These are phyloP conservation scores for Morone chrysops DNA, from an alignment of 2,113 vertebrate species.

Conservation along the genomic window DNA sequence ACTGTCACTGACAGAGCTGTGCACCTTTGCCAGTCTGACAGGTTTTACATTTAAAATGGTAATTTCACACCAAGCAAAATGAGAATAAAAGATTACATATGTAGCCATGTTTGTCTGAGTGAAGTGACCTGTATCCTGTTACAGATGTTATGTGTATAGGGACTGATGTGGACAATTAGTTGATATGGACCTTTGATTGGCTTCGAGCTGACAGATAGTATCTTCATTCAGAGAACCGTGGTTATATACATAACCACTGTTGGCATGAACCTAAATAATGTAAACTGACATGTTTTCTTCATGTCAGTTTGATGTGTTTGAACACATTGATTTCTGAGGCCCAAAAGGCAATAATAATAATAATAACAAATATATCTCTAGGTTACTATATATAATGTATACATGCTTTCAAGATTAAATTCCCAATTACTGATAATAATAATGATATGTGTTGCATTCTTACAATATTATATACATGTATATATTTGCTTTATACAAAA, in stretches of 20 bases:
- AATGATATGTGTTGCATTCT: too few relatives aligned
- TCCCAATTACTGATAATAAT: too few relatives aligned
- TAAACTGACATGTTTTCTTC: neutral
- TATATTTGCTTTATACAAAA: too few relatives aligned
- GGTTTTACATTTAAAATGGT: constrained; percentile 60
- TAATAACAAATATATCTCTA: too few relatives aligned
- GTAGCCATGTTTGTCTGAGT: neutral
- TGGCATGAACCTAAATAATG: neutral
- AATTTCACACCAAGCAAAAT: constrained; percentile 31
- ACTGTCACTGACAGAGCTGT: constrained; percentile 23
- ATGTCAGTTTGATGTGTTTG: neutral
- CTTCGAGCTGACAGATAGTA: too few relatives aligned
- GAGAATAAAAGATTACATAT: neutral
- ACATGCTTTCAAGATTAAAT: too few relatives aligned
- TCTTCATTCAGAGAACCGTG: too few relatives aligned
- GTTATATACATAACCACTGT: too few relatives aligned
- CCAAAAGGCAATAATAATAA: neutral
- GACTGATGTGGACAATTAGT: neutral
- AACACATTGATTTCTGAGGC: neutral
- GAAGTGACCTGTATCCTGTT: neutral
- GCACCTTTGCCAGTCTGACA: constrained; percentile 30
- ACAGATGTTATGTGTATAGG: neutral
- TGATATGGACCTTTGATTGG: too few relatives aligned
- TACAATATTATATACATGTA: too few relatives aligned
- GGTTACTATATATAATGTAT: too few relatives aligned